Base-by-base conservation (phyloP, 1,140 invertebrate genomes). In the Tetragnatha versicolor region DNA sequence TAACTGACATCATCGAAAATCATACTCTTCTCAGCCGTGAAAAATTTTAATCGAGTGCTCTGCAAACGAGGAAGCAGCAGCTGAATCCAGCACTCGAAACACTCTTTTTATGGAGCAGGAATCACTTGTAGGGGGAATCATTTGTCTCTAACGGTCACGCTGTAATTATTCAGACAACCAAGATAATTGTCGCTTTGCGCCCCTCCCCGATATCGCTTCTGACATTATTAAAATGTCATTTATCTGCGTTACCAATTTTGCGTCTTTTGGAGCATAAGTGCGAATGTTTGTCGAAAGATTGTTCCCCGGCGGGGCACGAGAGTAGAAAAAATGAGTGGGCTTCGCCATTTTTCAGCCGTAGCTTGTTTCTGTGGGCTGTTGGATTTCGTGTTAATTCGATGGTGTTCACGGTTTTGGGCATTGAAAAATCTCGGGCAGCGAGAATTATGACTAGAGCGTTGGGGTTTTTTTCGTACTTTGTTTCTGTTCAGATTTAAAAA, bases 201-300 rank as follows among this genome's bases (percentile, higher is more conserved):
- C 49, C 42, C 58, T 58, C 39, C 14, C 20, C 9, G 29, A n/a
- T 7, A 25, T 22, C n/a, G 27, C 42, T 33, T 55, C 37, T 42
- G 55, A 63, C 72, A 75, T 75, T 75, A 75, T 75, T 75, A 75
- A 75, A 75, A 75, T 75, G 55, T 49, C 72, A 51, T 75, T 75
- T 61, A 63, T 75, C 72, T 75, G 53, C 55, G 63, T 75, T 75
- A 75, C 72, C 42, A 58, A 75, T 75, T 75, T 75, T 75, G 72
- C 31, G 55, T 61, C 55, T 51, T 22, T 27, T 63, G 55, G 42
- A 9, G 58, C 72, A 63, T 55, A 75, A 75, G 39, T 75, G 72
- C 42, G 53, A 75, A 75, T 75, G 72, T 75, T 75, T 75, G 42
- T 75, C 39, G 49, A 27, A 42, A 73, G 29, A 73, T 29, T 33